Evolutionary conservation across 2,113 vertebrate genomes (phyloP), one percentile per base, ranked within the genome.

Genomic region (Polypterus senegalus): DNA sequence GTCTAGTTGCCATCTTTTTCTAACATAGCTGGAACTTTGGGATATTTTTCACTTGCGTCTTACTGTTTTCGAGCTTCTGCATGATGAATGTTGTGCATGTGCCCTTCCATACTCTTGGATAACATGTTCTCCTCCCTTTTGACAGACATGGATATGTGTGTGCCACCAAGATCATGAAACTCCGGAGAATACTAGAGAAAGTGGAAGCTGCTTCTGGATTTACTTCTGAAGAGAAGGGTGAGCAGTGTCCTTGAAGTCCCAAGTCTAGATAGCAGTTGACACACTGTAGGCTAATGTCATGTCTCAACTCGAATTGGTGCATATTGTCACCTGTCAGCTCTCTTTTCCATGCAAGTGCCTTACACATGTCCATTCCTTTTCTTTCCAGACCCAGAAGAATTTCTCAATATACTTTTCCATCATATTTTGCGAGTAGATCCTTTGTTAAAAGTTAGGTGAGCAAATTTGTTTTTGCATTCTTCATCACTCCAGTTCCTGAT

Each of bases 151-250:
- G 96, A 51, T 99, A 98, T 61, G 95, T 99, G 56, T 98, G 95
- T 74, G 96, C 96, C 62, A 98, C 95, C 54, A 98, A 99, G 86
- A 92, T 99, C 71, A 97, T 99, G 96, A 97, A 99, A 73, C 78
- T 99, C 60, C 88, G 96, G 77, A 93, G 96, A 76, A 95, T 98
- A 71, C 84, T 99, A 77, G 96, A 98, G 79, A 98, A 97, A 78
- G 93, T 99, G 65, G 95, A 96, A 71, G 94, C 93, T 63, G 93
- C 94, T 0, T 97, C 95, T 70, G 95, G 96, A 66, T 98, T 99
- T 77, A 99, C 96, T n/a, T 98, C 93, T 63, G 96, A 99, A 75
- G 95, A 98, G 75, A 98, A 98, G 91, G 95, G 95, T 97, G 70
- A 71, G 47, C 27, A 27, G 27, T 27, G 27, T 27, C 27, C 27